Evolutionary conservation across 1,140 invertebrate genomes (phyloP).

Genomic region (Drosophila sp.): DNA sequence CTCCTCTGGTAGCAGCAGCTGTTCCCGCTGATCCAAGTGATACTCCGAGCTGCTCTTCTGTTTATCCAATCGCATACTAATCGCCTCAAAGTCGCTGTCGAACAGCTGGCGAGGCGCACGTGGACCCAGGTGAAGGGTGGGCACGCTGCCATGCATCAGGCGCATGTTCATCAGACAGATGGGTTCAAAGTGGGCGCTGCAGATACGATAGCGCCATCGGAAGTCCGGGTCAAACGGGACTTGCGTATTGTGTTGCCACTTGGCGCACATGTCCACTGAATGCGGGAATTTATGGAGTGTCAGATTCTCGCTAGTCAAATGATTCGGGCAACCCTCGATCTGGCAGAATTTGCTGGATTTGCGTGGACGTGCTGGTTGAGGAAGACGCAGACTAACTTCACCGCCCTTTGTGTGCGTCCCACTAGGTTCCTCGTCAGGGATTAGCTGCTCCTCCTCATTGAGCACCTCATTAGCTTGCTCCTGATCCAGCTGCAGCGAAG

Average conservation of each 20-base stretch:
- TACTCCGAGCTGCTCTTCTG: conserved; percentile 3
- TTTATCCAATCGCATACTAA: conserved; percentile 51
- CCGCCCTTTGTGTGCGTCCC: not conserved
- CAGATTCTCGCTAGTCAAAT: conserved; percentile 63
- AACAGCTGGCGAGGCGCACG: conserved; percentile 60
- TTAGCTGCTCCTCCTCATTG: not conserved
- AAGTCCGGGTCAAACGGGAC: conserved; percentile 64
- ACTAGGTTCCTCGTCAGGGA: not conserved
- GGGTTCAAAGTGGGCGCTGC: conserved; percentile 74
- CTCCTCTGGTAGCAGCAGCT: conserved; percentile 18
- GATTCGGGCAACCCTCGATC: conserved; percentile 63
- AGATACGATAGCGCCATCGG: conserved; percentile 74
- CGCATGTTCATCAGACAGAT: conserved; percentile 65
- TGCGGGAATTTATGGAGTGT: conserved; percentile 71
- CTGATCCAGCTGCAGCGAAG: conserved; percentile 14
- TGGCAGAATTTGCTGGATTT: conserved; percentile 75
- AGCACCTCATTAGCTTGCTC: not conserved
- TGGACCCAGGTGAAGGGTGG: conserved; percentile 65
- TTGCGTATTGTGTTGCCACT: conserved; percentile 76
- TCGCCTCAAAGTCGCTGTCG: conserved; percentile 59
- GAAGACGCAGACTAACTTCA: conserved; percentile 40
- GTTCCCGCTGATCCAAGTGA: not conserved
- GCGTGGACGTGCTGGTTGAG: conserved; percentile 45
- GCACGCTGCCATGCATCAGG: conserved; percentile 72
- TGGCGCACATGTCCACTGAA: conserved; percentile 61